A percentile compares a stretch with the other conserved stretches of the same genome.
phyloP scores from a whole-genome alignment of 2,888 invertebrate species.

The Epinotia brunnichana region DNA sequence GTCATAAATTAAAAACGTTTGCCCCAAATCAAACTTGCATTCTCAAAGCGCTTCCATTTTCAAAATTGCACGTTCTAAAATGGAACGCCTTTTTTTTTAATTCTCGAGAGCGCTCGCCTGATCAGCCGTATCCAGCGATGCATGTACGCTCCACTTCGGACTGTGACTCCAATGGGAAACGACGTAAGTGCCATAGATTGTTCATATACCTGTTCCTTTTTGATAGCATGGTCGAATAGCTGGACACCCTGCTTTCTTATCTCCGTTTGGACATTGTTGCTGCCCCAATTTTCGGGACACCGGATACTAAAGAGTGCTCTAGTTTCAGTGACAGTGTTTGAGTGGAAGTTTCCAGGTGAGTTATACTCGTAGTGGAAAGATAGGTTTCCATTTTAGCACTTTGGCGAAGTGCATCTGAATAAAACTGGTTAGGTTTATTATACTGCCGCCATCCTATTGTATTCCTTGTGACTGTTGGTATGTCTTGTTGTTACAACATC shows the following conservation, averaged over 20 bases:
- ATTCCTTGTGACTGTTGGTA: too few relatives aligned
- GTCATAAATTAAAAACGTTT: neutral
- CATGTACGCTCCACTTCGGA: conserved; percentile 40
- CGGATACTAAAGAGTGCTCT: conserved; percentile 24
- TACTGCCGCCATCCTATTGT: too few relatives aligned
- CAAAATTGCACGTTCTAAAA: conserved; percentile 36
- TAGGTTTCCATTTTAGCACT: conserved; percentile 8
- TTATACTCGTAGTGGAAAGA: conserved; percentile 23
- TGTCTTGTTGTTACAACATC: too few relatives aligned
- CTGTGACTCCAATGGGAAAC: conserved; percentile 12
- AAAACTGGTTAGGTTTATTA: neutral
- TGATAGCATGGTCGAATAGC: conserved; percentile 15
- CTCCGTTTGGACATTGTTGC: conserved; percentile 35
- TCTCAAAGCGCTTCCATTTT: conserved; percentile 28
- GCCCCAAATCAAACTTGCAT: neutral
- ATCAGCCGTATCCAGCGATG: conserved; percentile 39
- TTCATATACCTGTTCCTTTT: conserved; percentile 3
- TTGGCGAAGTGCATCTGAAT: neutral
- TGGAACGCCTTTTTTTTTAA: conserved; percentile 41
- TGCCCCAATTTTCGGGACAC: conserved; percentile 38
- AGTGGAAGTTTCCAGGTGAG: conserved; percentile 11
- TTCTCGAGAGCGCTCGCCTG: conserved; percentile 39
- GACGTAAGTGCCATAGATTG: neutral
- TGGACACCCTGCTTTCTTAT: conserved; percentile 38
- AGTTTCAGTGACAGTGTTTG: conserved; percentile 30